Evolutionary conservation across 2,113 vertebrate species (phyloP), one percentile per base, ranked within the genome.

Genomic region (Lycaon pictus): DNA sequence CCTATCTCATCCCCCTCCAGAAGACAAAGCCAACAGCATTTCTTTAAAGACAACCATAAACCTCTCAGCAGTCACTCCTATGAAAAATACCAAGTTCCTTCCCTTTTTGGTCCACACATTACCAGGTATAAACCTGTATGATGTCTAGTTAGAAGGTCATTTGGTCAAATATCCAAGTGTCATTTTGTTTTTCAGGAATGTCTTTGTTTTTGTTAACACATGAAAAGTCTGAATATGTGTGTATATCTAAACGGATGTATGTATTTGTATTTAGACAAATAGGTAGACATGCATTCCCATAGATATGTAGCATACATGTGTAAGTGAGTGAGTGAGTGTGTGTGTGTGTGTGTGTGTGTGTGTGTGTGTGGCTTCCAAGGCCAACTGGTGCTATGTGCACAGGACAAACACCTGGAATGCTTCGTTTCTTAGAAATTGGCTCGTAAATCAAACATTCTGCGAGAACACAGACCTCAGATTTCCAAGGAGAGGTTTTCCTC

Each of bases 141-240:
- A 29, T 27, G 25, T 86, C 63, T n/a, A 65, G 20, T 82, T 83
- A 79, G 71, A 93, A 85, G 65, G 79, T 76, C 72, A 74, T 32
- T 25, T 11, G 43, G 1, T 63, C 43, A 79, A 79, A 37, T 67
- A 86, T 15, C 32, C 65, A 62, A 74, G 20, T 48, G 15, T 11
- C 27, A 3, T 51, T 79, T 63, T 91, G 20, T 58, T 58, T 51
- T 71, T 2, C 19, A 63, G 56, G 58, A 69, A 56, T 81, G 27
- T 2, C 43, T 88, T 93, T 84, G 37, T 56, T 87, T 81, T 80
- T 80, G 77, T 84, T 65, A 72, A 84, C 22, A 74, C 5, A 27
- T 15, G 27, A 51, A 51, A 15, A 29, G 32, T 53, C 37, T 37
- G 58, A 72, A 9, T 23, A 3, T 71, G 12, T 10, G 2, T 53